Evolutionary conservation across 2,797 vertebrate genomes (phyloP).

Genomic region (Gallirallus australis): DNA sequence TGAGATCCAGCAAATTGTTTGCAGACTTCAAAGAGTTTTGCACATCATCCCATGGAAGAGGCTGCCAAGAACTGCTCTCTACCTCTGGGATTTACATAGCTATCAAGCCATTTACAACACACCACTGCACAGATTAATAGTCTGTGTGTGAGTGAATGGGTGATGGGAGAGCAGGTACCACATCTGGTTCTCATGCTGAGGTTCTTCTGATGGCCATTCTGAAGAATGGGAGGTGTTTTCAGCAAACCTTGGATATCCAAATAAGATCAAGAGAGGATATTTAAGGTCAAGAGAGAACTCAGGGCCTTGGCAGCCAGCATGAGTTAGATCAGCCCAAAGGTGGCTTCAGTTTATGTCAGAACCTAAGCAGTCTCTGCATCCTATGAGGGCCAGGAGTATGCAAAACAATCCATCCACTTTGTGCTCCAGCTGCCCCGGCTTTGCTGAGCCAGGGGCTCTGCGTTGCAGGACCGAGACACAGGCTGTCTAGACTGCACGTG

Average conservation of each 20-base stretch:
- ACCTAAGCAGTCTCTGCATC: not conserved
- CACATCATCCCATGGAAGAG: not conserved
- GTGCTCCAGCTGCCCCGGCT: slow-evolving; percentile 1
- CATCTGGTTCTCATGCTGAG: not conserved
- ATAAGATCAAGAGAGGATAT: not conserved
- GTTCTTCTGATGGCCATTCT: not conserved
- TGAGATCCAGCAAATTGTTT: not conserved
- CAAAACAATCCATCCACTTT: not conserved
- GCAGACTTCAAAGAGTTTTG: slow-evolving; percentile 17
- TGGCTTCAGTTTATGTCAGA: not conserved
- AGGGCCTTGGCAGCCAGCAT: not conserved
- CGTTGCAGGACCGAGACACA: not conserved
- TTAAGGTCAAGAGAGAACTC: not conserved
- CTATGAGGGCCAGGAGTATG: fast-evolving
- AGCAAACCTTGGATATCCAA: not conserved
- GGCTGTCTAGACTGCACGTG: slow-evolving; percentile 55
- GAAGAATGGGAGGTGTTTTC: not conserved
- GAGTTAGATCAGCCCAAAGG: not conserved
- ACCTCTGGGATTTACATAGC: not conserved
- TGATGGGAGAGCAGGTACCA: not conserved
- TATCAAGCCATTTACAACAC: not conserved
- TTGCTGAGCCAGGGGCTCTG: not conserved
- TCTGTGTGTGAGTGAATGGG: not conserved
- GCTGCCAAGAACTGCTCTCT: not conserved
- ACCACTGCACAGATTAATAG: not conserved